Evolutionary conservation across 2,113 vertebrate genomes (phyloP).

Genomic region (Alosa alosa): DNA sequence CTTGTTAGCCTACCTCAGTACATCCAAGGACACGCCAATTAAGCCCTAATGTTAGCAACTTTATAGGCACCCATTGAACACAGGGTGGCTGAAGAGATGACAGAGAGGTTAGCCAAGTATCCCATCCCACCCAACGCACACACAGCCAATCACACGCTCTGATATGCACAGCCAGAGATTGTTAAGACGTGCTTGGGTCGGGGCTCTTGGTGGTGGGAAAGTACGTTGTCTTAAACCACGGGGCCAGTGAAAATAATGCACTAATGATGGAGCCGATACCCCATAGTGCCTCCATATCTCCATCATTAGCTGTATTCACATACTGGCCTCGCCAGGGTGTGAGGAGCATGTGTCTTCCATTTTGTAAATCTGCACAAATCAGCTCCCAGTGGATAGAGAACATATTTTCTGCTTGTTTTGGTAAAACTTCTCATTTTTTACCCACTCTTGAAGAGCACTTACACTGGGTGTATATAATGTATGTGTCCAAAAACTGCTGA

Average conservation of each 20-base stretch:
- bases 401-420: neutral
- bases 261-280: conserved; percentile 8
- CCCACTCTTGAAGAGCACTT: neutral
- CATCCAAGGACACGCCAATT: conserved; percentile 24
- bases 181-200: neutral
- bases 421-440: neutral
- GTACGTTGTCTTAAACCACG: neutral
- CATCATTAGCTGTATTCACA: neutral
- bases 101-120: conserved; percentile 4
- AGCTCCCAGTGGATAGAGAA: neutral
- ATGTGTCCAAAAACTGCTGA: conserved; percentile 1
- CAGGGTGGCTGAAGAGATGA: neutral
- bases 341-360: conserved; percentile 10
- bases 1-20: conserved; percentile 25
- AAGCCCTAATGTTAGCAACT: neutral
- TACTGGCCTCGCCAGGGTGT: neutral
- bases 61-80: neutral
- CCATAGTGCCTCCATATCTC: neutral
- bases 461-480: neutral
- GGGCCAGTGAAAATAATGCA: neutral
- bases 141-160: neutral
- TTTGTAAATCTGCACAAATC: neutral
- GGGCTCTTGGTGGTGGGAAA: neutral
- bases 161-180: neutral
- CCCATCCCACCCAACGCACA: neutral